Evolutionary conservation across 2,888 invertebrate species (phyloP), one percentile per base, ranked within the genome.

Genomic region (Formica aserva): DNA sequence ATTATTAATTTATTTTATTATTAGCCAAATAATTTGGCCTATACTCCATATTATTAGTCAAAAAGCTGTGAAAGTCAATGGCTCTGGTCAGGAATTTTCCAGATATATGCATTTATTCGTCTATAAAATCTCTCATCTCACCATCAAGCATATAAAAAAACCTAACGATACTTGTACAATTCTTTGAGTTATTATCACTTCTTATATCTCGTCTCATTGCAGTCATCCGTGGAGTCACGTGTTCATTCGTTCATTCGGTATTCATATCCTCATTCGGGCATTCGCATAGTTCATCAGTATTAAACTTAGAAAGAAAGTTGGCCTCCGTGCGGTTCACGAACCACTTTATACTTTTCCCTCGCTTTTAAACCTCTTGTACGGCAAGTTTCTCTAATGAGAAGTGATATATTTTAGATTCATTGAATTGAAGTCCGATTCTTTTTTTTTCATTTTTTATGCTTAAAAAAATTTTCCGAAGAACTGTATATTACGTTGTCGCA

Each of bases 321-420:
- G 57, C 57, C 6, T 57, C 18, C 26, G 35, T 38, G 57, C 35
- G 57, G 72, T 18, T 57, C 26, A 38, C 48, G 57, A 72, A 72
- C 72, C 48, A 69, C 69, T 72, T 72, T 72, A 72, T 72, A 72
- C 72, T 72, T 57, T 72, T 72, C 57, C 57, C 57, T 38, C 72
- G 57, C 72, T 72, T 72, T 72, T 72, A 72, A 72, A 72, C 57
- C 57, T 57, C 72, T 72, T 57, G 26, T 38, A 38, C 60, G 29
- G 6, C 38, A 74, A 74, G 60, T 74, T 74, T 57, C 29, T 60
- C 74, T 74, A 74, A 74, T 74, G 74, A 74, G 60, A 74, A 38
- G 41, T 74, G 74, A 74, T 74, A 74, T 74, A 74, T 74, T 74
- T 74, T 74, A 60, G 60, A 74, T 74, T 74, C 60, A 74, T 74